A percentile compares a stretch with the other conserved stretches of the same genome.
These are phyloP conservation scores for Epizoanthus illoricatus DNA, from an alignment of 92 coral and sea anemone genomes.

Conservation along the genomic window DNA sequence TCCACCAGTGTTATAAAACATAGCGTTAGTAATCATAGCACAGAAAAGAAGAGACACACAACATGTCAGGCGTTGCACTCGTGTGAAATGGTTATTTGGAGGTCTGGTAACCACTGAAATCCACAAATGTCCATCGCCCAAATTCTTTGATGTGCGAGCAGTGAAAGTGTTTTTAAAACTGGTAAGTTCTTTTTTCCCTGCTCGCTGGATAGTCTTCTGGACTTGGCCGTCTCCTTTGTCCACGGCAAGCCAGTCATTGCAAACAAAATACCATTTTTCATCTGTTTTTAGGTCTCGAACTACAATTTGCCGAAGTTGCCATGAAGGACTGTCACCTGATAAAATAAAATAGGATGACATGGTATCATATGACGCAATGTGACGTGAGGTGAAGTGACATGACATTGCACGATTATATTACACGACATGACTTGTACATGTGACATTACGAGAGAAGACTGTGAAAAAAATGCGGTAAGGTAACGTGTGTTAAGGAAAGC, in stretches of 20 bases:
- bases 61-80: conserved; percentile 68
- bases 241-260: conserved; percentile 84
- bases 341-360: too few relatives aligned
- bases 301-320: conserved; percentile 69
- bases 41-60: conserved; percentile 54
- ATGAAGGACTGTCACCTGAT: conserved; percentile 69
- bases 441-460: too few relatives aligned
- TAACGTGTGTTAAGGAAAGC: neutral
- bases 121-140: conserved; percentile 82
- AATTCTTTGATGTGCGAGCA: conserved; percentile 62
- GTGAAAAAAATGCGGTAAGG: neutral
- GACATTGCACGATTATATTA: neutral
- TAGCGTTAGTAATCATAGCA: conserved; percentile 59
- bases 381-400: neutral
- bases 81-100: conserved; percentile 70
- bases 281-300: conserved; percentile 67
- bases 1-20: conserved; percentile 51
- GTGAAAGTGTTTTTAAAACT: conserved; percentile 74
- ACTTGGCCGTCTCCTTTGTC: conserved; percentile 79
- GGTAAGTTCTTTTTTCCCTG: conserved; percentile 58
- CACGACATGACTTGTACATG: too few relatives aligned
- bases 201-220: conserved; percentile 57
- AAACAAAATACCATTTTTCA: conserved; percentile 66
- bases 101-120: conserved; percentile 75
- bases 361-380: neutral